Evolutionary conservation across 2,113 vertebrate genomes (phyloP).

Genomic region (Lichenostomus cassidix): DNA sequence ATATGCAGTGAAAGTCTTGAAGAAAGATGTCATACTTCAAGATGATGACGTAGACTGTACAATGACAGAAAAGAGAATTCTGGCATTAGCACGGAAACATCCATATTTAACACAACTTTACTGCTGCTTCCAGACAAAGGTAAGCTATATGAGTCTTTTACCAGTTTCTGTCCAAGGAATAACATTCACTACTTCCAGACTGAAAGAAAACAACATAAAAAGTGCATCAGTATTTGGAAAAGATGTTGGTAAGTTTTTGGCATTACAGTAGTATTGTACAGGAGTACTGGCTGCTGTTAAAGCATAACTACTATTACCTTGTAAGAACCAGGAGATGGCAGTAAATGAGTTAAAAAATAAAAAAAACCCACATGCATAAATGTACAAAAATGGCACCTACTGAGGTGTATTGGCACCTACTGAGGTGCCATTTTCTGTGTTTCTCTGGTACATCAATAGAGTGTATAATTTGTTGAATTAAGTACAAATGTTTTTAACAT

Average conservation of each 20-base stretch:
- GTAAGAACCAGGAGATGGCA: constrained; percentile 72
- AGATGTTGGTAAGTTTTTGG: neutral
- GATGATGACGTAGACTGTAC: constrained; percentile 98
- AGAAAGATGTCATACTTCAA: constrained; percentile 97
- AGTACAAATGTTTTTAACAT: neutral
- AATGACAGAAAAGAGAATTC: constrained; percentile 97
- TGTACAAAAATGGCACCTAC: neutral
- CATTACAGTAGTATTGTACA: neutral
- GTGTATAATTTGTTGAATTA: neutral
- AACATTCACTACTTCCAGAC: neutral
- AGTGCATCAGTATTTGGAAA: neutral
- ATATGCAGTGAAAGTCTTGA: constrained; percentile 96
- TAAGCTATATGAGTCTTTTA: constrained; percentile 35
- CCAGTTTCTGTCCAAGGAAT: neutral
- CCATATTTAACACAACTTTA: constrained; percentile 97
- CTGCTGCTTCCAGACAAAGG: constrained; percentile 99
- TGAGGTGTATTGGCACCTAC: neutral
- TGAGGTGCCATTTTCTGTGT: neutral
- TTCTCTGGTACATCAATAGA: neutral
- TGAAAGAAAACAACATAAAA: neutral
- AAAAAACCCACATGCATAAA: neutral
- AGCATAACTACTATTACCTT: neutral
- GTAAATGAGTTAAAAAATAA: constrained; percentile 46
- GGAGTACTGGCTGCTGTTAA: neutral
- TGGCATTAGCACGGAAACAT: constrained; percentile 93